Base-by-base conservation (phyloP, 2,797 vertebrate genomes). In the Psittacula derbiana region DNA sequence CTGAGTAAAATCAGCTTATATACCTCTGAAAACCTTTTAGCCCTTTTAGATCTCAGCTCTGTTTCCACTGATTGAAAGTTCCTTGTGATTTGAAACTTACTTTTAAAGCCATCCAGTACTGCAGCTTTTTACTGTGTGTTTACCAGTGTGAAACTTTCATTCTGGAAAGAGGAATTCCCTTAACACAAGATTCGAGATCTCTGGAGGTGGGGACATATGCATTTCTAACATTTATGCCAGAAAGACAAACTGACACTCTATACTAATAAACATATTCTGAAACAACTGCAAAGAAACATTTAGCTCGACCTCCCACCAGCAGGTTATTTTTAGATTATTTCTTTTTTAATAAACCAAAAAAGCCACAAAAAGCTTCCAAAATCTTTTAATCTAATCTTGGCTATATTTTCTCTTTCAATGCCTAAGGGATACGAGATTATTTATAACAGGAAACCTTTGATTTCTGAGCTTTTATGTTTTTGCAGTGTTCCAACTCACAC, bases 391-490 rank as follows among this genome's bases (percentile, higher is more conserved):
- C 92, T 95, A 92, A 95, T 97, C 95, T 97, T 96, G 94, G 91
- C 65, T 85, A 76, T 90, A 94, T 96, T 96, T 96, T 90, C 94
- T 92, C 89, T 65, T 96, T 71, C 43, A 92, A 50, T 94, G 97
- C 97, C 97, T 97, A 85, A 96, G 97, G 95, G 88, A 96, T 52
- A 92, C 61, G 78, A 91, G 94, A 95, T 96, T 96, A 96, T 97
- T 98, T 97, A 97, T 96, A 98, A 97, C 97, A 98, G 98, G 97
- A 98, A 98, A 96, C 97, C 97, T 98, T 98, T 98, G 98, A 98
- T 97, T 98, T 70, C 21, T 2, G 58, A 93, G 93, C 91, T 96
- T 96, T 95, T 83, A 81, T 95, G 95, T 86, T 93, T 96, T 94
- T 84, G 53, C 83, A 93, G 40, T 7, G 58, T 81, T 92, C 93